Percentiles rank a stretch among this genome's conserved stretches.
These are phyloP conservation scores for Melieria omissa DNA, from an alignment of 2,888 invertebrate genomes.

Conservation along the genomic window DNA sequence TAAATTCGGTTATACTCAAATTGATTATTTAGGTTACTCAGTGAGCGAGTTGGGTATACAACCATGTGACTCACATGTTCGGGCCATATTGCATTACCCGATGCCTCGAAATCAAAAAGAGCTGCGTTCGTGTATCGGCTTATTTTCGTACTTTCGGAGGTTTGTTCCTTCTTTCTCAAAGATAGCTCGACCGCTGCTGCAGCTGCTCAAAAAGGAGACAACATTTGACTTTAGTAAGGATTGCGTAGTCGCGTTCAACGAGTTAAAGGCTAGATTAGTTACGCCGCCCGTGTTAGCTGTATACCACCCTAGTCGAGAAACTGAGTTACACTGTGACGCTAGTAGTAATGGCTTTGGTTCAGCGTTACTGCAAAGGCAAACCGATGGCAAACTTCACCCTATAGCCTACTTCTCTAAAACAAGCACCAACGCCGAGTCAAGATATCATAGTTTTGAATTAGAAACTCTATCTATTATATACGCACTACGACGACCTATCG, in stretches of 20 bases:
- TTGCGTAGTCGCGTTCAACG: slow-evolving; percentile 11
- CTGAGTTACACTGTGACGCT: slow-evolving; percentile 17
- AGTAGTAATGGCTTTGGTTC: too few species aligned
- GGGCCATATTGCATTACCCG: neutral
- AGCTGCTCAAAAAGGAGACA: neutral
- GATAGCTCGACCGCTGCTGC: neutral
- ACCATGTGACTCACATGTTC: neutral
- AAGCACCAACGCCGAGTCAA: too few species aligned
- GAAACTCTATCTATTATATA: slow-evolving; percentile 49
- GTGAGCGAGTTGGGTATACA: neutral
- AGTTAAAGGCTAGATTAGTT: slow-evolving; percentile 11
- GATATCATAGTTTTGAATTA: slow-evolving; percentile 58
- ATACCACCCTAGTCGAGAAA: slow-evolving; percentile 11
- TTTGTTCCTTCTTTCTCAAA: neutral
- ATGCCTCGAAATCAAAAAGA: neutral
- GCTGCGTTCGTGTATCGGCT: neutral
- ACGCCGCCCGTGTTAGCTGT: slow-evolving; percentile 12
- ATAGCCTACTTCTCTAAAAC: too few species aligned
- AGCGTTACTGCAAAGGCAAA: too few species aligned
- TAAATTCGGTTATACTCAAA: neutral
- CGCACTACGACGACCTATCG: slow-evolving; percentile 36
- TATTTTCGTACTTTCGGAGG: too few species aligned
- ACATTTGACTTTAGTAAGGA: neutral
- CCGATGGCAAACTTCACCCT: too few species aligned
- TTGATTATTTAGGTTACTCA: neutral